Base-by-base conservation (phyloP, 2,888 invertebrate species). In the Listrodromus nycthemerus region DNA sequence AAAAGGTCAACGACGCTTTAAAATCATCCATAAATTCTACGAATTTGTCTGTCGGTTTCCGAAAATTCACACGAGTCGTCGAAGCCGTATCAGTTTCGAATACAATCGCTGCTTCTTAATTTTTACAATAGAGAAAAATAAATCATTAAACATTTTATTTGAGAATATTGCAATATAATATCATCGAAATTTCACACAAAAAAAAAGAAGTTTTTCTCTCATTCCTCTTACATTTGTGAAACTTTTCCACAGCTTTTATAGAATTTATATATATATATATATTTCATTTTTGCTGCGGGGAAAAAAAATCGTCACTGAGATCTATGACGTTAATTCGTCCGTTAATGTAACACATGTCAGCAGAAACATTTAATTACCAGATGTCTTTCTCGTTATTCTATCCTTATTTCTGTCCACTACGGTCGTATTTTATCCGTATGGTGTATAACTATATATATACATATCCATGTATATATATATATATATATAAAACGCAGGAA, bases 351-450 rank as follows among this genome's bases (percentile, higher is more conserved):
- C 30, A 19, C 73, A 48, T 48, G 83, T 24, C 75, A 75, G 48
- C 21, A 37, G 61, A 88, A 87, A 87, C 87, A 90, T 90, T 91
- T 91, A 91, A 91, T 91, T 91, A 89, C 87, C 88, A 63, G 74
- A 74, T 65, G 67, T 73, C 73, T 73, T 73, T 61, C 63, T 50
- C 70, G 66, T 50, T 76, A 66, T 63, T 75, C 61, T 50, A 33
- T 71, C 37, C 41, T 66, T 61, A 76, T 76, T 80, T 76, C 66
- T 27, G 71, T 76, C 55, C 66, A 50, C 27, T 37, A 83, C 83
- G 24, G 48, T 71, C 70, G 58, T 76, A 66, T 79, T 71, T 74
- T 58, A 74, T 33, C 61, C 63, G 21, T 16, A 45, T 24, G 33
- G 45, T 50, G 37, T 37, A 10, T 16, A 19, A 19, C 33, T 50